A percentile compares a stretch with the other conserved stretches of the same genome.
These are phyloP conservation scores for Acrocera orbiculus DNA, from an alignment of 2,888 invertebrate species.

Conservation along the genomic window DNA sequence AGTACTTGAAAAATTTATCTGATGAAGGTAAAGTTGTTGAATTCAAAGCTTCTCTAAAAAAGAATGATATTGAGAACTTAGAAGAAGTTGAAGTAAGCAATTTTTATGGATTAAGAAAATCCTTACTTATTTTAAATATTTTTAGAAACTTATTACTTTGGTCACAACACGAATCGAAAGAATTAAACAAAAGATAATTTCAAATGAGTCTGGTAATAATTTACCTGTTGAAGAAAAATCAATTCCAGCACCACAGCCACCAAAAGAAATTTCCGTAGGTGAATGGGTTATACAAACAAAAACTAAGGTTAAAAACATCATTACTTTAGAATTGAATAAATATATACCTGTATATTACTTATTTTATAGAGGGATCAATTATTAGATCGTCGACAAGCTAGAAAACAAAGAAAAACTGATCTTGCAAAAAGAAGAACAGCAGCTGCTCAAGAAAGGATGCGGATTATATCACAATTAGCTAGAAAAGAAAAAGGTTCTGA, in stretches of 20 bases:
- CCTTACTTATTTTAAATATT: no score
- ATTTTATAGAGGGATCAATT: conserved; percentile 46
- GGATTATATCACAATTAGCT: conserved; percentile 80
- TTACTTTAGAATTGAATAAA: no score
- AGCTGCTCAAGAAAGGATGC: conserved; percentile 88
- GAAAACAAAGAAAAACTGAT: conserved; percentile 67
- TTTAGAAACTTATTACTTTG: conserved; percentile 14
- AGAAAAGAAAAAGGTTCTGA: conserved; percentile 61
- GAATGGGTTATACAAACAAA: conserved; percentile 24
- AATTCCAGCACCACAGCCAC: conserved; percentile 21
- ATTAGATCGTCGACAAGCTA: conserved; percentile 47
- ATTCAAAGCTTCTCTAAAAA: conserved; percentile 53
- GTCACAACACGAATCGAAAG: conserved; percentile 36
- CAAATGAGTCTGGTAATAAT: conserved; percentile 36
- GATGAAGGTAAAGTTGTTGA: conserved; percentile 60
- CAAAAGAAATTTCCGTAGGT: conserved; percentile 19
- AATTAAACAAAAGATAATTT: conserved; percentile 51
- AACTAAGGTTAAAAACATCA: conserved; percentile 14
- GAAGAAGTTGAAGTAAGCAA: conserved; percentile 61
- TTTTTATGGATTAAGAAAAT: not conserved
- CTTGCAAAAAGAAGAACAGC: conserved; percentile 79
- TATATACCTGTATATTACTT: not conserved
- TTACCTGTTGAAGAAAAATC: conserved; percentile 16
- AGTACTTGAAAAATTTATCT: conserved; percentile 56
- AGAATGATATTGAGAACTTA: conserved; percentile 54